Base-by-base conservation (phyloP, 2,888 invertebrate species). In the Papilio protenor region DNA sequence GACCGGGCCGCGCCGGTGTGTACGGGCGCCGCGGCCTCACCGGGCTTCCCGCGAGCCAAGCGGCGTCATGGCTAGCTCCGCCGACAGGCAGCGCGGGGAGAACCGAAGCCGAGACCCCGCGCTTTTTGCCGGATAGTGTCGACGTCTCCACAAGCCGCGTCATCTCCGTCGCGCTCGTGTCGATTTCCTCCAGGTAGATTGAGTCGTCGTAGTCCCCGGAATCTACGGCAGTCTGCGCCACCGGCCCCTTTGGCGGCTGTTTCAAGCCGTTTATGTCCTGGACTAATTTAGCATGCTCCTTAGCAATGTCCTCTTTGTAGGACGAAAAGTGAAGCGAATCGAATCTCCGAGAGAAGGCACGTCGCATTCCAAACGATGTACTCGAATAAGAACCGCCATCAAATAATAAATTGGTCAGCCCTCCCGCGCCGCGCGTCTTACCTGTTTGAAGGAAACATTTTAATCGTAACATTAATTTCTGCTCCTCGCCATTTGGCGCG, bases 221-320 rank as follows among this genome's bases (percentile, higher is more conserved):
- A 6, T 92, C 92, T 61, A 92, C 92, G 1, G 23, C 33, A 10
- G 72, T 16, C 1, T 66, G 73, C 18, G 69, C 64, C 70, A 12
- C 14, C 21, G 2, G 6, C 8, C 93, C 87, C 76, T 88, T 92
- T 45, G 92, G 88, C 2, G 90, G 84, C 81, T 94, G 94, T 49
- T 89, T 88, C 45, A 94, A 83, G 75, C 94, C 85, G 81, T 94
- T 94, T 74, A 94, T 94, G 80, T 94, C 94, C 79, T 93, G 94
- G 10, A 94, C 94, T 33, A 94, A 85, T 82, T 94, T 94, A 0
- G 94, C 94, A 81, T 94, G 94, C 79, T 94, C 94, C 80, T 90
- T 93, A 11, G 92, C 87, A 4, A 92, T 88, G 55, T 92, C 92
- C 33, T 90, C 87, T 86, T 87, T 2, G 0, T 88, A 85, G 61